Evolutionary conservation across 2,797 vertebrate genomes (phyloP), one percentile per base, ranked within the genome.

Genomic region (Etheostoma perlongum): DNA sequence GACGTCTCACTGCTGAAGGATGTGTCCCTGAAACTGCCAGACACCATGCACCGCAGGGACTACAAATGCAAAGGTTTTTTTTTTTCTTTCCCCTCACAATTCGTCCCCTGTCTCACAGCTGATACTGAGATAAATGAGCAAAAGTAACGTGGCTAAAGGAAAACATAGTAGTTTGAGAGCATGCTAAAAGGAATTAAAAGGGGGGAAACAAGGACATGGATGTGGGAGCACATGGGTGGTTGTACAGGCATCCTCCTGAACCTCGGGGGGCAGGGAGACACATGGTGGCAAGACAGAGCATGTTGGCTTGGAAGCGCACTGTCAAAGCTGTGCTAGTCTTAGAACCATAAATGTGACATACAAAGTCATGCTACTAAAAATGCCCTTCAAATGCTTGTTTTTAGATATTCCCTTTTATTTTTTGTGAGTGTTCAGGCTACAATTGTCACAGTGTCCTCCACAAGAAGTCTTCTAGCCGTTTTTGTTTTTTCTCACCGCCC

Each of bases 201-300:
- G 52, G 0, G 10, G 42, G 57, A 89, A 88, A 85, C 70, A 51
- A 83, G 76, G 76, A 74, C 74, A 82, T 53, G 82, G 77, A 85
- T 58, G 86, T 76, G 72, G 84, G 74, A 87, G 68, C 76, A 68
- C 77, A 72, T 49, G 71, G 78, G 67, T 6, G 47, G 77, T 46
- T 61, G 33, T 80, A 46, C 67, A 85, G 72, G 62, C 81, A 74
- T 81, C 79, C 65, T 64, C 67, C 15, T 10, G 36, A 69, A 72
- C 63, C 87, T 68, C 8, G 1, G 10, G 82, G 88, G 88, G 85
- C 79, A 88, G 74, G 66, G 68, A 85, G 80, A 81, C 83, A 76
- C 82, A 85, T 46, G 73, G 71, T 48, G 30, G 72, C 87, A 89
- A 83, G 87, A 84, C 53, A 6, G 69, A 76, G 83, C 91, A 69